These are phyloP conservation scores for Drosophila mojavensis DNA, from an alignment of 1,140 invertebrate genomes.

Conservation along the genomic window DNA sequence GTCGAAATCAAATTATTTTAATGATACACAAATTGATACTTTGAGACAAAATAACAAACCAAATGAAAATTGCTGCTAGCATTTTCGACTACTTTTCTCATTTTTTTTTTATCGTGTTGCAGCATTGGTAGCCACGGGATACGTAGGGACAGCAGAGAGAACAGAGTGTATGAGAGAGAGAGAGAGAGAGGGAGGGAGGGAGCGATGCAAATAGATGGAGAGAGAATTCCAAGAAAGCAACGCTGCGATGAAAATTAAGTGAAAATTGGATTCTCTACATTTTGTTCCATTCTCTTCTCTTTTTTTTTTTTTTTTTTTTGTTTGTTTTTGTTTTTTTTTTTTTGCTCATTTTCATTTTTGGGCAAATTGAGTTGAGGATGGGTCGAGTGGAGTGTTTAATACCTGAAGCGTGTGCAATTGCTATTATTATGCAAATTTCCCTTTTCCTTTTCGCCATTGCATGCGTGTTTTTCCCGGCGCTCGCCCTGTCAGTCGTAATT, in stretches of 20 bases:
- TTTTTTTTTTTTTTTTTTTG: slow-evolving; percentile 11
- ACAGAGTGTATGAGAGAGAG: neutral
- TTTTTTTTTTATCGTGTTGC: slow-evolving; percentile 8
- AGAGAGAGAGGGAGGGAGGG: neutral
- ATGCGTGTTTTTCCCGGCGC: slow-evolving; percentile 55
- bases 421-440: slow-evolving; percentile 80
- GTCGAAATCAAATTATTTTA: slow-evolving; percentile 82
- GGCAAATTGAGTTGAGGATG: slow-evolving; percentile 55
- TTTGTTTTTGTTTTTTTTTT: slow-evolving; percentile 4
- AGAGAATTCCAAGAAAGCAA: slow-evolving; percentile 54
- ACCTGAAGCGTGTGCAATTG: slow-evolving; percentile 79
- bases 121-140: slow-evolving; percentile 45
- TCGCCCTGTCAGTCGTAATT: slow-evolving; percentile 42
- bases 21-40: slow-evolving; percentile 82
- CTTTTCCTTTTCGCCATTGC: slow-evolving; percentile 67
- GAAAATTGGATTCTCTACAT: slow-evolving; percentile 76
- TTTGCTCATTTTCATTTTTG: slow-evolving; percentile 48
- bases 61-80: slow-evolving; percentile 75
- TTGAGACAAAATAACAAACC: slow-evolving; percentile 79
- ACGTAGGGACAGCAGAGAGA: slow-evolving; percentile 1
- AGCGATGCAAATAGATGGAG: slow-evolving; percentile 12
- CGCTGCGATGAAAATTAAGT: slow-evolving; percentile 71
- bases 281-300: slow-evolving; percentile 36
- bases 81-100: slow-evolving; percentile 51
- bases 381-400: slow-evolving; percentile 60